These are phyloP conservation scores for Suricata suricatta DNA, from an alignment of 2,113 vertebrate genomes.

Conservation along the genomic window DNA sequence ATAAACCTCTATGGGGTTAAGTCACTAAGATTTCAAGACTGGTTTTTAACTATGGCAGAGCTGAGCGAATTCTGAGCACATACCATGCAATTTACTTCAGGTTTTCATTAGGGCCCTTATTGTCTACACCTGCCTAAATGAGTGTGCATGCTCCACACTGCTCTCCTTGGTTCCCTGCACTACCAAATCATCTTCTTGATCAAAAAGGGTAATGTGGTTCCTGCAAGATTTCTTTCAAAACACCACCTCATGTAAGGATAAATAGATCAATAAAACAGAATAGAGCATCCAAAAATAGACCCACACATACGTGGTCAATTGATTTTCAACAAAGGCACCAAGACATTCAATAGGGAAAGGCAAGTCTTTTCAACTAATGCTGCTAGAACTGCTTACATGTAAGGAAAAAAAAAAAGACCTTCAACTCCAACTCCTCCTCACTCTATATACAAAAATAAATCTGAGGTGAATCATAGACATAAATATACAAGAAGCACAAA, in stretches of 20 bases:
- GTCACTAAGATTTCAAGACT: not conserved
- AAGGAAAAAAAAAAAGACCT: not conserved
- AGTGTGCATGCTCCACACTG: not conserved
- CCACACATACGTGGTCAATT: slow-evolving; percentile 58
- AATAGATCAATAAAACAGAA: slow-evolving; percentile 70
- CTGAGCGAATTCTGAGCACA: not conserved
- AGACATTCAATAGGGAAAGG: slow-evolving; percentile 42
- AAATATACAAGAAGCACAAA: not conserved
- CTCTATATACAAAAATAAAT: slow-evolving; percentile 23
- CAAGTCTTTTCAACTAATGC: slow-evolving; percentile 45
- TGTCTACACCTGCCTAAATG: not conserved
- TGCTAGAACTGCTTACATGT: not conserved
- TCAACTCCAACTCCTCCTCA: not conserved
- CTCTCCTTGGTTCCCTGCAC: not conserved
- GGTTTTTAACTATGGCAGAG: not conserved
- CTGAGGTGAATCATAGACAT: not conserved
- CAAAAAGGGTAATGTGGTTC: slow-evolving; percentile 26
- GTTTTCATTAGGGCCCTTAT: not conserved
- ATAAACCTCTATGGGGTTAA: not conserved
- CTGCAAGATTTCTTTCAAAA: slow-evolving; percentile 63
- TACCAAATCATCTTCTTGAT: slow-evolving; percentile 14
- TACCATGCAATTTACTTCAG: not conserved
- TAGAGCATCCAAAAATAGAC: slow-evolving; percentile 63
- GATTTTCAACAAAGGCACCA: slow-evolving; percentile 65
- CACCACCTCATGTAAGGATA: slow-evolving; percentile 36